Percentiles rank a stretch among this genome's conserved stretches.
Evolutionary conservation across 2,888 invertebrate genomes (phyloP).

Genomic region (Aproaerema taeniolella): DNA sequence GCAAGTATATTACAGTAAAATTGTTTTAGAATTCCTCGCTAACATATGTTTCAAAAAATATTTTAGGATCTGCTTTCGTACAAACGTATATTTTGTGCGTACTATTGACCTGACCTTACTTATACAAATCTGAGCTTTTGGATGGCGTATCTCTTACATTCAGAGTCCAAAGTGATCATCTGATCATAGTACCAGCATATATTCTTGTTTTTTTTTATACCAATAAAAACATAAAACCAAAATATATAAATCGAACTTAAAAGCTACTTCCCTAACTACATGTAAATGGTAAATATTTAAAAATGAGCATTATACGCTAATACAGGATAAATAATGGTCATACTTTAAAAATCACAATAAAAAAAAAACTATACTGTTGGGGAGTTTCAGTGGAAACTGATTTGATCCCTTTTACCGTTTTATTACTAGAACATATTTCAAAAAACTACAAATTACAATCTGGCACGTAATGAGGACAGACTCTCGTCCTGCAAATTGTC

Average conservation of each 20-base stretch:
- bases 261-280: constrained; percentile 56
- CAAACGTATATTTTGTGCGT: constrained; percentile 48
- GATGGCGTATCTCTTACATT: neutral
- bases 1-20: constrained; percentile 23
- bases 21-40: constrained; percentile 25
- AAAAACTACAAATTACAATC: constrained; percentile 67
- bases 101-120: constrained; percentile 13
- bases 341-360: constrained; percentile 60
- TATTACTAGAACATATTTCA: constrained; percentile 51
- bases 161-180: neutral
- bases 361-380: constrained; percentile 40
- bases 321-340: constrained; percentile 68
- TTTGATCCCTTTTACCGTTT: constrained; percentile 47
- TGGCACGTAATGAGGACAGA: constrained; percentile 69
- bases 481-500: constrained; percentile 46
- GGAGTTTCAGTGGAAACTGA: constrained; percentile 40
- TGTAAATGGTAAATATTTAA: constrained; percentile 70
- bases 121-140: constrained; percentile 1
- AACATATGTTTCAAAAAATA: constrained; percentile 26
- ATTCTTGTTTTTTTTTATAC: neutral
- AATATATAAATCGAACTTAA: constrained; percentile 54
- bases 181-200: neutral
- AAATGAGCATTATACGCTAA: constrained; percentile 72
- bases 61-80: too few relatives aligned
- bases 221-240: constrained; percentile 30